Conservation (phyloP, 1,140 invertebrate species). For the Phortica variegata region DNA sequence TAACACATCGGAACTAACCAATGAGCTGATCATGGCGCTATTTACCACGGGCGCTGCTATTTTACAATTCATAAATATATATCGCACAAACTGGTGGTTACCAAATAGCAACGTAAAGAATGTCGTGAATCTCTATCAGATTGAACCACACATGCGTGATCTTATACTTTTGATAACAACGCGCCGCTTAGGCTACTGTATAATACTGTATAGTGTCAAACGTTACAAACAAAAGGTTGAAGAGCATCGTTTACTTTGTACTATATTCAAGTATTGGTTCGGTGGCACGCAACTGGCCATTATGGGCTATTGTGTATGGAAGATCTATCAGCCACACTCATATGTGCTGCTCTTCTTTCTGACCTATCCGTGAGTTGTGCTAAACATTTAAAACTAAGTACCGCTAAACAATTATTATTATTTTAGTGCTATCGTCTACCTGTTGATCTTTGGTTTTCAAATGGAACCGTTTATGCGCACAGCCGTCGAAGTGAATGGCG, state of each 20-base stretch:
- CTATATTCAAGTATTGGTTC: conserved; percentile 33
- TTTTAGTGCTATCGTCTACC: conserved; percentile 69
- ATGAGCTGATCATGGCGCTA: conserved; percentile 83
- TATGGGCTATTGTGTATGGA: conserved; percentile 65
- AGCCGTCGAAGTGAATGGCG: conserved; percentile 52
- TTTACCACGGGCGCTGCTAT: conserved; percentile 73
- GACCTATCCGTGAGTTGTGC: conserved; percentile 82
- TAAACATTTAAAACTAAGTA: neutral
- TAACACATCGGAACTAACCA: conserved; percentile 77
- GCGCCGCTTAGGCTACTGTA: conserved; percentile 72
- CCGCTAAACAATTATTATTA: neutral
- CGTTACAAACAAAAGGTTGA: neutral
- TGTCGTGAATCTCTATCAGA: conserved; percentile 92
- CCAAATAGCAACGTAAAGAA: conserved; percentile 86
- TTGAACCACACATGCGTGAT: conserved; percentile 81
- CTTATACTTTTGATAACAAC: conserved; percentile 80
- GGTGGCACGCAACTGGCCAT: conserved; percentile 28
- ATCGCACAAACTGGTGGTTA: conserved; percentile 96
- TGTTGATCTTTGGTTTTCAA: conserved; percentile 79
- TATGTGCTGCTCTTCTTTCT: conserved; percentile 58
- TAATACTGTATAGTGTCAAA: conserved; percentile 27
- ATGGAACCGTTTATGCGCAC: conserved; percentile 72
- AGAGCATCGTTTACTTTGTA: neutral
- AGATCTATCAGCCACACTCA: conserved; percentile 32
- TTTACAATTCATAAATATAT: conserved; percentile 91